phyloP scores from a whole-genome alignment of 2,888 invertebrate genomes.

The Pharmacophagus antenor region DNA sequence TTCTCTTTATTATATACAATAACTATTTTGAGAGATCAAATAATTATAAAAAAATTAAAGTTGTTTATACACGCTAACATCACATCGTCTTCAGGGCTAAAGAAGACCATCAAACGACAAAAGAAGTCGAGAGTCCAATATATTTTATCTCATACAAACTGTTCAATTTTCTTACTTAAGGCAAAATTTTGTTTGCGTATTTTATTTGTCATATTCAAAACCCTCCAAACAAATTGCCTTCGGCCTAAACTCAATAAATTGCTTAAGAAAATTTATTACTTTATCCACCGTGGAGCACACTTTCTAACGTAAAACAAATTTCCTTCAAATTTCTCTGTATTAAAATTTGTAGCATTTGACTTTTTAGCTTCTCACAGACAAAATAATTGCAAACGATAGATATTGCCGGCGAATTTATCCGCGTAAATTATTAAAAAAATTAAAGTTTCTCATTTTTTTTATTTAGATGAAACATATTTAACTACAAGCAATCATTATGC shows the following conservation, averaged over 20 bases:
- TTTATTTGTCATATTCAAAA: conserved; percentile 22
- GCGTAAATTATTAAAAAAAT: neutral
- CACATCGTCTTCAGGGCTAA: neutral
- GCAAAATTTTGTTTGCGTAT: conserved; percentile 2
- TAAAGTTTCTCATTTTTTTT: no score
- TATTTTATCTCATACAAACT: neutral
- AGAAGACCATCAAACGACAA: neutral
- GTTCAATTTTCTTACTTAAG: conserved; percentile 4
- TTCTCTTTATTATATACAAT: neutral
- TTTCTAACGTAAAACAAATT: conserved; percentile 18
- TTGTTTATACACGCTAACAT: no score
- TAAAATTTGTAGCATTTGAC: conserved; percentile 13
- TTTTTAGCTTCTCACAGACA: neutral
- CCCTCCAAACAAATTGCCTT: conserved; percentile 19
- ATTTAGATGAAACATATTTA: no score
- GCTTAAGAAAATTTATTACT: conserved; percentile 25
- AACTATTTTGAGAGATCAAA: neutral
- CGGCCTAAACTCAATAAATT: conserved; percentile 23
- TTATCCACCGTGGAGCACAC: conserved; percentile 18
- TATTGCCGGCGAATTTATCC: neutral
- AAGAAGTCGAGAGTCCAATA: neutral
- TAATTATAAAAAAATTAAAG: no score
- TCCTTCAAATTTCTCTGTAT: conserved; percentile 10
- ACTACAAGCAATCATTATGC: no score
- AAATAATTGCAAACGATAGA: neutral